A percentile compares a stretch with the other conserved stretches of the same genome.
Conservation (phyloP, 2,888 invertebrate species). For the Sinhomidia bicolor region DNA sequence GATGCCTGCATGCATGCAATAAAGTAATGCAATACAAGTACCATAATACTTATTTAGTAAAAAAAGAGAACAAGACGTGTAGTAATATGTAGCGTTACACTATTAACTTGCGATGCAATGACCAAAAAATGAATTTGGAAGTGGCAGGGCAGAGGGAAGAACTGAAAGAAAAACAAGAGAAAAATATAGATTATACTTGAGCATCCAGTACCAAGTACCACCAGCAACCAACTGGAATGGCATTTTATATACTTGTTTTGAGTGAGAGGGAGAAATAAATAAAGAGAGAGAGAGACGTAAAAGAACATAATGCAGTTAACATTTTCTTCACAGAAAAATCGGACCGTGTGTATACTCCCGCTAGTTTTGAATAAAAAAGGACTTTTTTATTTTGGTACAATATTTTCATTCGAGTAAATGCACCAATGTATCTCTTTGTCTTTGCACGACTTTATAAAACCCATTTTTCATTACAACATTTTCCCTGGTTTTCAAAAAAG, state of each 20-base stretch:
- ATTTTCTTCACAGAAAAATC: conserved; percentile 8
- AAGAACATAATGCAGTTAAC: neutral
- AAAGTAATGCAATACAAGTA: neutral
- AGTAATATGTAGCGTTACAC: neutral
- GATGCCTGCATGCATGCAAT: conserved; percentile 23
- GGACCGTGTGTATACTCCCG: too few relatives aligned
- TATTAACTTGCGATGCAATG: neutral
- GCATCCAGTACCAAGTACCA: neutral
- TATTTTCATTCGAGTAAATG: too few relatives aligned
- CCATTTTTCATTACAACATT: neutral
- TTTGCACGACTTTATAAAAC: neutral
- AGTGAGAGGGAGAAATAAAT: too few relatives aligned
- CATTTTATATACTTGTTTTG: too few relatives aligned
- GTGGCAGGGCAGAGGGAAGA: neutral
- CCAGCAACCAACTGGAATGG: too few relatives aligned
- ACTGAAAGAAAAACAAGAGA: neutral
- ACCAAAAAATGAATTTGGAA: conserved; percentile 32
- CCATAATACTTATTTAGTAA: neutral
- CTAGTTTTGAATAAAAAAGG: too few relatives aligned
- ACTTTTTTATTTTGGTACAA: too few relatives aligned
- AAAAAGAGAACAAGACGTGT: neutral
- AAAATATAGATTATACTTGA: neutral
- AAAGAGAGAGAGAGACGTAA: too few relatives aligned
- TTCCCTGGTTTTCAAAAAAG: neutral
- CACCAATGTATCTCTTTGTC: too few relatives aligned